Conservation (phyloP, 2,797 vertebrate genomes). For the Varecia variegata region DNA sequence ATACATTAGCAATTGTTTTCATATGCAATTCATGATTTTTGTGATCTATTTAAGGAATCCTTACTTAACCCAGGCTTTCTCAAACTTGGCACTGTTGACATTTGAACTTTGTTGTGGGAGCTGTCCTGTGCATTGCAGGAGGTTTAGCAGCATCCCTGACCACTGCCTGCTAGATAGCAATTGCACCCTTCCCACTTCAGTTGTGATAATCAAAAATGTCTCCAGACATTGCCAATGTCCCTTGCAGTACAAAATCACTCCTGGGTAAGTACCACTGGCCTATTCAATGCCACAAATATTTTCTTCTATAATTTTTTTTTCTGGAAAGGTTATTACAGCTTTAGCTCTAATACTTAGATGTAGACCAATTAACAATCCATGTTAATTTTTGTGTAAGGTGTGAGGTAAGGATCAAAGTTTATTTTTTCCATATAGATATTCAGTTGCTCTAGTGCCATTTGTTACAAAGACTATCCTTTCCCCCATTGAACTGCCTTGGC, state of each 20-base stretch:
- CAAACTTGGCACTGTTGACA: neutral
- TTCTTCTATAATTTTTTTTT: neutral
- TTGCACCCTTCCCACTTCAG: neutral
- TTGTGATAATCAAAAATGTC: neutral
- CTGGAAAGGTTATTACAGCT: neutral
- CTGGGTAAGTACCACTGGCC: neutral
- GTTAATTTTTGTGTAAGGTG: neutral
- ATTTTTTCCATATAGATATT: slow-evolving; percentile 11
- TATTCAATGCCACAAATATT: neutral
- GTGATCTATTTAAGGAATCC: neutral
- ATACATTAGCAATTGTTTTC: neutral
- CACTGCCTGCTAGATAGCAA: neutral
- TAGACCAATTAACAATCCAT: no score
- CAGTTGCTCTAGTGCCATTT: neutral
- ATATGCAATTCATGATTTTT: neutral
- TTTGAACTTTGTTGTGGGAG: neutral
- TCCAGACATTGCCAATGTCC: neutral
- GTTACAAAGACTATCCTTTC: neutral
- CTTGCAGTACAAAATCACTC: neutral
- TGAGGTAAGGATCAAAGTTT: neutral
- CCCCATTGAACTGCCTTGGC: neutral
- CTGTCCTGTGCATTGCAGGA: neutral
- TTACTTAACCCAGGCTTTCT: neutral
- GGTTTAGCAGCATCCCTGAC: neutral
- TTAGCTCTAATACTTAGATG: neutral